Conservation (phyloP, 2,888 invertebrate species). For the Thera obeliscata region DNA sequence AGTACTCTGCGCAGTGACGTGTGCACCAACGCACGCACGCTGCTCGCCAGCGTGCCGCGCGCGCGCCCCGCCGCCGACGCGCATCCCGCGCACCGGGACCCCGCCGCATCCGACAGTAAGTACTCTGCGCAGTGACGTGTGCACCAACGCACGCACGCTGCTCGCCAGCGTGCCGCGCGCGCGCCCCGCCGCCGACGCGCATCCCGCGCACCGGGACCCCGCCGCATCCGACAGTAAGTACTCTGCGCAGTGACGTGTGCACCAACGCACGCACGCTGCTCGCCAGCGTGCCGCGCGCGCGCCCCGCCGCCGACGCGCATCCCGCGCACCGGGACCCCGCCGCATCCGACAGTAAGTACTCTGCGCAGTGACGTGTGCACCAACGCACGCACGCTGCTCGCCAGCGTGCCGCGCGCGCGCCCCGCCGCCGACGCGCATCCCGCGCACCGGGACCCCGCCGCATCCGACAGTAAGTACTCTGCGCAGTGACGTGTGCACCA, state of each 20-base stretch:
- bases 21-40: constrained; percentile 89
- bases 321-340: constrained; percentile 40
- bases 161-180: constrained; percentile 85
- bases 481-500: constrained; percentile 89
- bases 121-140: constrained; percentile 90
- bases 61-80: constrained; percentile 48
- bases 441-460: constrained; percentile 42
- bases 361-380: constrained; percentile 90
- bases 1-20: constrained; percentile 91
- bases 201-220: constrained; percentile 39
- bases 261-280: constrained; percentile 90
- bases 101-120: no score
- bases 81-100: constrained; percentile 40
- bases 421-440: constrained; percentile 31
- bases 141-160: constrained; percentile 89
- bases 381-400: constrained; percentile 89
- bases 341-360: no score
- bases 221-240: no score
- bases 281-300: constrained; percentile 81
- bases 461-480: no score
- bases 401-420: constrained; percentile 80
- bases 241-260: constrained; percentile 90
- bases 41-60: constrained; percentile 85
- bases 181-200: constrained; percentile 33
- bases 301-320: constrained; percentile 32